Base-by-base conservation (phyloP, 1,140 invertebrate genomes). In the Diabrotica virgifera region DNA sequence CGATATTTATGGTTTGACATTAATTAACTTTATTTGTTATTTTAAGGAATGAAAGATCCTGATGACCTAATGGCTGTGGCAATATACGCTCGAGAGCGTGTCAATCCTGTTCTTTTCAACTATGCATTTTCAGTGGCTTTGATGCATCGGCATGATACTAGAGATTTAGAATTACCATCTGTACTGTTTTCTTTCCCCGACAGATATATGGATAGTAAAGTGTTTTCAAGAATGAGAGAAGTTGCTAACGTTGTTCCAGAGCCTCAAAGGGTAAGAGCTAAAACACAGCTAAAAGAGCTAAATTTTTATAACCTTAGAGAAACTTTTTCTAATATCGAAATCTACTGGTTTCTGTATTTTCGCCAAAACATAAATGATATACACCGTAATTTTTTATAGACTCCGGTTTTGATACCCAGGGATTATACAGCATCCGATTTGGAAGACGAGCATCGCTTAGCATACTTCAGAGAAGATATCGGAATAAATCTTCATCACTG, bases 161-260 rank as follows among this genome's bases (percentile, higher is more conserved):
- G 63, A 24, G 61, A 68, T 63, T 13, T 72, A 2, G 63, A 72
- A 52, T 74, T 92, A 61, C 90, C 90, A 1, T 84, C 85, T 0
- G 82, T 91, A 40, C 80, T 82, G 38, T 86, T 90, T 71, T 80
- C 85, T 12, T 91, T 92, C 72, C 90, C 90, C 4, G 89, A 90
- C 63, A 90, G 90, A 72, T 92, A 86, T 74, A 80, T 92, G 70
- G 89, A 90, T 70, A 84, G 87, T 5, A 82, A 85, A 56, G 83
- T 90, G 6, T 88, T 91, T 75, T 75, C 83, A 0, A 76, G 82
- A 51, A 86, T 86, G 0, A 82, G 87, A 36, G 88, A 90, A 74
- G 85, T 87, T 77, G 82, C 85, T 8, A 85, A 83, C 35, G 79
- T 89, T 8, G 85, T 87, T 6, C 80, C 83, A 0, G 55, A 82